These are phyloP conservation scores for Sylvilagus bachmani DNA, from an alignment of 2,113 vertebrate species.

Conservation along the genomic window DNA sequence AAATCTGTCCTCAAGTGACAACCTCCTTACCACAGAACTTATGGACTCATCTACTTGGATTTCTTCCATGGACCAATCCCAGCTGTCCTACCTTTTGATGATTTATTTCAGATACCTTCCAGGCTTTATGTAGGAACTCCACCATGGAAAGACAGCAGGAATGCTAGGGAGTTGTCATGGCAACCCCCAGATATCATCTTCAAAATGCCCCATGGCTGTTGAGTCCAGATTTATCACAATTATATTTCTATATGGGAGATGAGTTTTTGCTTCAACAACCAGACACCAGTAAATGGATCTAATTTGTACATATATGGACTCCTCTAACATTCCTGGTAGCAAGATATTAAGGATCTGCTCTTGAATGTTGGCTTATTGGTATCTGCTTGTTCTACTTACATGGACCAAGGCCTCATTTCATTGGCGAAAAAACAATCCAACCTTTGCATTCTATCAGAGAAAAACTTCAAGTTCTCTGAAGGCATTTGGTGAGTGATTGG, in stretches of 20 bases:
- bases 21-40: constrained; percentile 70
- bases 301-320: constrained; percentile 74
- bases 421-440: background rate
- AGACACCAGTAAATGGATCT: constrained; percentile 70
- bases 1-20: constrained; percentile 70
- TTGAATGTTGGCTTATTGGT: constrained; percentile 9
- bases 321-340: constrained; percentile 35
- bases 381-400: constrained; percentile 47
- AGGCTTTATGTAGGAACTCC: constrained; percentile 77
- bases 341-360: constrained; percentile 38
- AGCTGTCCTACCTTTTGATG: constrained; percentile 75
- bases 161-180: constrained; percentile 78
- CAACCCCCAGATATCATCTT: constrained; percentile 77
- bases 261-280: constrained; percentile 76
- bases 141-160: constrained; percentile 76
- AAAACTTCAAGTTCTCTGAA: constrained; percentile 65
- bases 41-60: constrained; percentile 65
- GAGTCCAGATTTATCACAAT: constrained; percentile 79
- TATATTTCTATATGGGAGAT: constrained; percentile 71
- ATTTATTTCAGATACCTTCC: constrained; percentile 77
- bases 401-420: background rate
- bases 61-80: constrained; percentile 73
- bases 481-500: constrained; percentile 17
- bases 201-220: constrained; percentile 68
- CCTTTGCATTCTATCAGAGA: background rate